Conservation (phyloP, 2,113 vertebrate genomes). For the Atractosteus spatula region DNA sequence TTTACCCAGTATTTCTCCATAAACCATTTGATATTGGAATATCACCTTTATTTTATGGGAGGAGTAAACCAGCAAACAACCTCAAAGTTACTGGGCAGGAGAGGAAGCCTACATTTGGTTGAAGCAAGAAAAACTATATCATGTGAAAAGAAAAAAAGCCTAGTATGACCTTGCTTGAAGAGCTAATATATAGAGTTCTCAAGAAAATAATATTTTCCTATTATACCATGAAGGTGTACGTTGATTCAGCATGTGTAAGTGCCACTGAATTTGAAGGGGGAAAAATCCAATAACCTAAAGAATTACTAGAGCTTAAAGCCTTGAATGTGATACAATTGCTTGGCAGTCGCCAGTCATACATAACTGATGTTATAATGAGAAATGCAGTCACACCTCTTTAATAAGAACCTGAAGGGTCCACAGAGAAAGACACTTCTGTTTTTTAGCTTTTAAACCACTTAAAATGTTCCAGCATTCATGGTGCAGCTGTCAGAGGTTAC, state of each 20-base stretch:
- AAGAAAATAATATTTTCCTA: too few species aligned
- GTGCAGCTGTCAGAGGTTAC: neutral
- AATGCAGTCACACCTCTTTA: neutral
- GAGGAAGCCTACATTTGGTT: too few species aligned
- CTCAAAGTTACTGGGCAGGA: too few species aligned
- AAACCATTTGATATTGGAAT: too few species aligned
- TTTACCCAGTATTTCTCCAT: too few species aligned
- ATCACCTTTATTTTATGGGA: too few species aligned
- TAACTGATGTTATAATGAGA: neutral
- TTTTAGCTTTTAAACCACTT: neutral
- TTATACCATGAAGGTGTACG: too few species aligned
- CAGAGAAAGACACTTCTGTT: neutral
- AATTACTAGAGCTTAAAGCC: neutral
- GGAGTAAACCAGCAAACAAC: too few species aligned
- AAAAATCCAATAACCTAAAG: neutral
- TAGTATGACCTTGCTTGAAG: too few species aligned
- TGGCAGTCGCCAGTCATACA: neutral
- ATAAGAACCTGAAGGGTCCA: neutral
- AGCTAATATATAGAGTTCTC: too few species aligned
- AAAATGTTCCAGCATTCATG: neutral
- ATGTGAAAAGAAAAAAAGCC: too few species aligned
- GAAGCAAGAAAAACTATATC: too few species aligned
- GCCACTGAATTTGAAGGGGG: neutral
- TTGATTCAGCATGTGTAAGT: neutral
- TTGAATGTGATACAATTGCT: neutral